Evolutionary conservation across 2,888 invertebrate species (phyloP).

Genomic region (Euplagia quadripunctaria): DNA sequence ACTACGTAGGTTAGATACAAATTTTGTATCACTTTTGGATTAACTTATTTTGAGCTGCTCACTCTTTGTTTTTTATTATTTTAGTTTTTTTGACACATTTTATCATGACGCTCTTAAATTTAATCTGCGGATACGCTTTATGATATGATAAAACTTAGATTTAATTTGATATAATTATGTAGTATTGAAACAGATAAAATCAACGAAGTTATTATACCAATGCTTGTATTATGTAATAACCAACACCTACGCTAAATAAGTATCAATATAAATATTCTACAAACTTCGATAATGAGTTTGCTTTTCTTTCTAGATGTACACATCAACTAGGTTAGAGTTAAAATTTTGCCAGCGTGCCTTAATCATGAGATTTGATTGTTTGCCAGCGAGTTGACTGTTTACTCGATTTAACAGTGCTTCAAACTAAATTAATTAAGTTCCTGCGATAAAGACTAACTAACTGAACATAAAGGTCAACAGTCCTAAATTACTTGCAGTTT

Average conservation of each 20-base stretch:
- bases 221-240: no score
- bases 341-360: constrained; percentile 4
- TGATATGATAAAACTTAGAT: background rate
- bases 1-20: background rate
- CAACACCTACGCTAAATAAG: background rate
- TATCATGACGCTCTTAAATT: background rate
- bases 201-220: no score
- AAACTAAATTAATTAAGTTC: constrained; percentile 12
- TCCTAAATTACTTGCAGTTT: constrained; percentile 45
- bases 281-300: background rate
- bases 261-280: background rate
- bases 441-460: constrained; percentile 18
- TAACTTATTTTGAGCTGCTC: background rate
- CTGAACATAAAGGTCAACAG: constrained; percentile 20
- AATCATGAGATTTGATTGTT: constrained; percentile 13
- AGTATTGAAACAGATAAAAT: no score
- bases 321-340: background rate
- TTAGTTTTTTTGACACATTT: background rate
- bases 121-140: no score
- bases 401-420: constrained; percentile 10
- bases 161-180: background rate
- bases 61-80: no score
- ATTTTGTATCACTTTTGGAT: background rate
- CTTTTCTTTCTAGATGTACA: background rate
- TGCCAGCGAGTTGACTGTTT: constrained; percentile 4